Evolutionary conservation across 2,797 vertebrate species (phyloP).

Genomic region (Hyperoplus lanceolatus): DNA sequence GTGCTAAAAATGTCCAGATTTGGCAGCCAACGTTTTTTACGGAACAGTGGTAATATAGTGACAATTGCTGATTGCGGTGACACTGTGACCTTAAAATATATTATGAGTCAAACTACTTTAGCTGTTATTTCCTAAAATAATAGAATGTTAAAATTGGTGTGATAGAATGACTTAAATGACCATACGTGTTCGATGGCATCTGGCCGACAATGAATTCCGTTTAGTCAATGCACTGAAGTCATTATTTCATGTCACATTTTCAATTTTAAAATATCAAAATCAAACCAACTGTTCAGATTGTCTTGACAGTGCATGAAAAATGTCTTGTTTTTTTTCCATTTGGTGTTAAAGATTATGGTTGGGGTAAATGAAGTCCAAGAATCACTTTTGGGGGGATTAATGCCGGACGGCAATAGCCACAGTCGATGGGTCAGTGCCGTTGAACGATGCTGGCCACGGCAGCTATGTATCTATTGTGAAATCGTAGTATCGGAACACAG

Average conservation of each 20-base stretch:
- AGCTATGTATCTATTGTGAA: too few relatives aligned
- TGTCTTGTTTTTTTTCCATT: background rate
- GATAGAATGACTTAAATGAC: background rate
- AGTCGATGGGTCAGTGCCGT: too few relatives aligned
- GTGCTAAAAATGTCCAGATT: background rate
- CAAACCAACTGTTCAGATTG: background rate
- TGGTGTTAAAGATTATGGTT: background rate
- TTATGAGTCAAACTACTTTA: background rate
- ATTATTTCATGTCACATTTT: constrained; percentile 13
- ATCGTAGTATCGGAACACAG: too few relatives aligned
- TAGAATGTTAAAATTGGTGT: background rate
- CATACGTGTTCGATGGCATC: background rate
- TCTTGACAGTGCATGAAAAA: background rate
- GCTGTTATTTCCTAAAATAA: background rate
- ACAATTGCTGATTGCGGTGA: background rate
- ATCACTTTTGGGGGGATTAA: background rate
- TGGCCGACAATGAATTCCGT: background rate
- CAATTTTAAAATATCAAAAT: constrained; percentile 4
- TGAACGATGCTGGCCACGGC: too few relatives aligned
- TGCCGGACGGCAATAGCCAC: too few relatives aligned
- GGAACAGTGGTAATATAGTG: background rate
- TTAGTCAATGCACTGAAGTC: background rate
- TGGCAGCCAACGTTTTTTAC: background rate
- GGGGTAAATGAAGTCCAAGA: background rate
- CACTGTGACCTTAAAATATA: background rate